Base-by-base conservation (phyloP, 2,113 vertebrate genomes). In the Butorides virescens region DNA sequence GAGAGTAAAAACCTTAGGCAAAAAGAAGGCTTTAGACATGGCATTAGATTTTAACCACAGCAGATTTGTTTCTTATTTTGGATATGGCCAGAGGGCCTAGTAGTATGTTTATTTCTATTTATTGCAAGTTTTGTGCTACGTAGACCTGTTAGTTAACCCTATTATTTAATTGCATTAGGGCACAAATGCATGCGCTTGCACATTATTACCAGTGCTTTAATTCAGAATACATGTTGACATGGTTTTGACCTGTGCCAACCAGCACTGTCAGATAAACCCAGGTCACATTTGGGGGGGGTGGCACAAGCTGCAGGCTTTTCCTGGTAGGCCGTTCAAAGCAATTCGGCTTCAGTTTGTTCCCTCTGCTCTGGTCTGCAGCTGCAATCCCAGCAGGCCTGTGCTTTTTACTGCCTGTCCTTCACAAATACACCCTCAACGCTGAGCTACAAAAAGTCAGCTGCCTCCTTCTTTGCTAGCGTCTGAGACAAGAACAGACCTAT, bases 101-200 rank as follows among this genome's bases (percentile, higher is more conserved):
- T 18, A 63, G 13, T 55, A 50, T 55, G 10, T 62, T 87, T 92
- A 67, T 82, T 92, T 90, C 32, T 59, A 26, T 59, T 96, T 86
- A 63, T 59, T 4, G 1, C 29, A 66, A 37, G 18, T 16, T 75
- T 13, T 49, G 6, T 53, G 25, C n/a, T 76, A 15, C 0, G 0
- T 39, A 55, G 58, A 72, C 46, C 20, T 32, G 21, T 62, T 61
- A 53, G 15, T 34, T 81, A 72, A 37, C n/a, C 77, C 10, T 75
- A 26, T 49, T 66, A 58, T 62, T 87, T 72, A 39, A 42, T 56
- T 88, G 30, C 53, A 7, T 67, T 53, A 53, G 46, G 56, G 11
- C 37, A 85, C 27, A 92, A 90, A 53, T 47, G 14, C 30, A 77
- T 39, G 19, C 2, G 1, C 10, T 72, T 71, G 19, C 23, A 62